These are phyloP conservation scores for Mola mola DNA, from an alignment of 2,113 vertebrate species.

Conservation along the genomic window DNA sequence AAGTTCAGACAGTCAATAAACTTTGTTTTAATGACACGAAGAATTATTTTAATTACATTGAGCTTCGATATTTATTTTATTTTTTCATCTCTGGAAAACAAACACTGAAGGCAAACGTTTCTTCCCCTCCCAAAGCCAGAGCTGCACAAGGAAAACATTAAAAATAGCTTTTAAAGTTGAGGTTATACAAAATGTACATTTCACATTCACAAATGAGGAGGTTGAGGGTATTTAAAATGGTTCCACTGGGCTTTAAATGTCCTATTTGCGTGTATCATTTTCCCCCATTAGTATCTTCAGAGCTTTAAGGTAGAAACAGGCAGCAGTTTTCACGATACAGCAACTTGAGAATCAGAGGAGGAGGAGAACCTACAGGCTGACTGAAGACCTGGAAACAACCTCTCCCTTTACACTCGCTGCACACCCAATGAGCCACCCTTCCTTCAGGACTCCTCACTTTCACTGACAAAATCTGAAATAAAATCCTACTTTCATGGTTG, in stretches of 20 bases:
- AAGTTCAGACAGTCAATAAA: too few relatives aligned
- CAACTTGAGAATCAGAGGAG: slow-evolving; percentile 40
- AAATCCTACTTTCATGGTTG: slow-evolving; percentile 23
- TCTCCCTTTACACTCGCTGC: slow-evolving; percentile 20
- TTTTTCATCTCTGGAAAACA: slow-evolving; percentile 62
- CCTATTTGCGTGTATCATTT: slow-evolving; percentile 31
- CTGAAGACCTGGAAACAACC: slow-evolving; percentile 12
- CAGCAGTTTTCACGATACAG: slow-evolving; percentile 50
- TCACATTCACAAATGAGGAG: slow-evolving; percentile 87
- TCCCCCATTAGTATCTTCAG: neutral
- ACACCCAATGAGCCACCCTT: neutral
- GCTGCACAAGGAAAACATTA: slow-evolving; percentile 84
- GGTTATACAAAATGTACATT: slow-evolving; percentile 86
- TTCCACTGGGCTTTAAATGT: slow-evolving; percentile 34
- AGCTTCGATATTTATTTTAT: slow-evolving; percentile 55
- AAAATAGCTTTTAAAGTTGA: slow-evolving; percentile 83
- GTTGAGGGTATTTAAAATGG: slow-evolving; percentile 66
- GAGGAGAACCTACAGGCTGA: slow-evolving; percentile 26
- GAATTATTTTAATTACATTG: slow-evolving; percentile 6
- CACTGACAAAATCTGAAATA: slow-evolving; percentile 17
- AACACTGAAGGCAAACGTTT: slow-evolving; percentile 71
- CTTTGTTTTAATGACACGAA: neutral
- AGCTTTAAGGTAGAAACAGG: slow-evolving; percentile 15
- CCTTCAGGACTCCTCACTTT: too few relatives aligned
- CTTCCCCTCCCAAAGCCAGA: slow-evolving; percentile 11